phyloP scores from a whole-genome alignment of 2,113 vertebrate species.

The Fukomys damarensis region DNA sequence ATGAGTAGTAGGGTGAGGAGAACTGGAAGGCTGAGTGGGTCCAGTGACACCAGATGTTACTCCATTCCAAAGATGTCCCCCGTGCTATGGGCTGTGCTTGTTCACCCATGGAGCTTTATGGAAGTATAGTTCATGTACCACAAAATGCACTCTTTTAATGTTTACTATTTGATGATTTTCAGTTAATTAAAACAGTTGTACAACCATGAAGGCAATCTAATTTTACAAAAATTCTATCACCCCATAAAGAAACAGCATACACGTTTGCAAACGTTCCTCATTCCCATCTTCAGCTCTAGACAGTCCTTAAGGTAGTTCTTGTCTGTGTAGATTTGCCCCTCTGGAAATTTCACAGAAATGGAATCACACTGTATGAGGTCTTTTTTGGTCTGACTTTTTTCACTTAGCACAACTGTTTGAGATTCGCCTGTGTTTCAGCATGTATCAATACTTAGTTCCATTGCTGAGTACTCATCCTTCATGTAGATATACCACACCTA shows the following conservation, averaged over 20 bases:
- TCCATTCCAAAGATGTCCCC: neutral
- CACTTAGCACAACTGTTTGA: neutral
- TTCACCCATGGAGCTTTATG: neutral
- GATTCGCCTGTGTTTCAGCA: neutral
- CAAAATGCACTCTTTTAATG: neutral
- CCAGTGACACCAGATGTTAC: neutral
- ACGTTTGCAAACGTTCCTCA: neutral
- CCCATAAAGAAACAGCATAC: neutral
- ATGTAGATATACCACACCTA: neutral
- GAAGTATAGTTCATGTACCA: neutral
- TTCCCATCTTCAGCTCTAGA: neutral
- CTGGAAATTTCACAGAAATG: neutral
- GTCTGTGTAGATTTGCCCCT: neutral
- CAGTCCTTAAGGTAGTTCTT: neutral
- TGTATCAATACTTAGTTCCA: neutral
- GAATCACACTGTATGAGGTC: neutral
- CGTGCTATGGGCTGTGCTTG: neutral
- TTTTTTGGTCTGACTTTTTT: neutral
- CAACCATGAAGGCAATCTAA: neutral
- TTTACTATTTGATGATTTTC: neutral
- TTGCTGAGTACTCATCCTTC: neutral
- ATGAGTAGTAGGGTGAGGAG: neutral
- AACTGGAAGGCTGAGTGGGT: neutral
- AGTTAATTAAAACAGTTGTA: neutral
- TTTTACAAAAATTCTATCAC: neutral